Conservation (phyloP, 1,140 invertebrate species). For the Ooceraea biroi region DNA sequence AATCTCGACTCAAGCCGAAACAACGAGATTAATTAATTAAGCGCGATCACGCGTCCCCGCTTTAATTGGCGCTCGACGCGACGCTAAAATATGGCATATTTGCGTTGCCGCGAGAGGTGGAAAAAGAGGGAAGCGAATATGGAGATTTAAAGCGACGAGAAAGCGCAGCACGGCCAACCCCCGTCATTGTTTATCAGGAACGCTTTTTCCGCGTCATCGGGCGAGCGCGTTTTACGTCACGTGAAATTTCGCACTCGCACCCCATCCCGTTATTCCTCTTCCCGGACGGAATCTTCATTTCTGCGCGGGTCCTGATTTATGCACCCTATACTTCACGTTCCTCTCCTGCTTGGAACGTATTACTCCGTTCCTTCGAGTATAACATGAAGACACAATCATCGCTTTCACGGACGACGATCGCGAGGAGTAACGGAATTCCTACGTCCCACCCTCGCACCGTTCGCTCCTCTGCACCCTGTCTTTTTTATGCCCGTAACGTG, state of each 20-base stretch:
- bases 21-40: slow-evolving; percentile 53
- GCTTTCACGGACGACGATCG: slow-evolving; percentile 41
- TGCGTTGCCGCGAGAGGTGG: not conserved
- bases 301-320: slow-evolving; percentile 56
- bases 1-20: slow-evolving; percentile 10
- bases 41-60: slow-evolving; percentile 19
- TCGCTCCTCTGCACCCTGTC: not conserved
- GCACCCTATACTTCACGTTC: slow-evolving; percentile 5
- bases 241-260: slow-evolving; percentile 36
- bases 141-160: slow-evolving; percentile 20
- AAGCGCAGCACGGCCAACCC: not conserved
- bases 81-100: slow-evolving; percentile 2
- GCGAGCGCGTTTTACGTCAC: slow-evolving; percentile 28
- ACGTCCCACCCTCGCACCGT: not conserved
- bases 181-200: slow-evolving; percentile 39
- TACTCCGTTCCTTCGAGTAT: slow-evolving; percentile 53
- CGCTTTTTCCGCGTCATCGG: slow-evolving; percentile 21
- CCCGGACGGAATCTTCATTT: slow-evolving; percentile 61
- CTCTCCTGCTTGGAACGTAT: slow-evolving; percentile 46
- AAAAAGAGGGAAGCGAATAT: not conserved
- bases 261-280: slow-evolving; percentile 35
- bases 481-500: slow-evolving; percentile 42
- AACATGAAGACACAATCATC: slow-evolving; percentile 63
- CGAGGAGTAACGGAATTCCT: slow-evolving; percentile 17
- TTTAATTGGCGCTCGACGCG: slow-evolving; percentile 24